These are phyloP conservation scores for Schlechtendalia chinensis DNA, from an alignment of 1,140 invertebrate species.

Conservation along the genomic window DNA sequence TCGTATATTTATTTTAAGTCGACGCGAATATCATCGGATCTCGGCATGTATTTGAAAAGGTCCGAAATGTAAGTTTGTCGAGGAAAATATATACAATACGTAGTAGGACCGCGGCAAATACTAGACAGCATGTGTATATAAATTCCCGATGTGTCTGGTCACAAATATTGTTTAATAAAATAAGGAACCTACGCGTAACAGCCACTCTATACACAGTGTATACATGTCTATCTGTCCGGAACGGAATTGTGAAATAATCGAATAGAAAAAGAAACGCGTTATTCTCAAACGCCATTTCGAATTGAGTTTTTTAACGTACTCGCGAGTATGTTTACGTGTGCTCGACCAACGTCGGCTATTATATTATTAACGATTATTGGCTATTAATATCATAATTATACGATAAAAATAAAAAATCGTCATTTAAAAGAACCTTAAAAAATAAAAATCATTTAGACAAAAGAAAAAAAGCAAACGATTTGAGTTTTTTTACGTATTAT, in stretches of 20 bases:
- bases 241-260: not conserved
- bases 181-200: not conserved
- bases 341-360: no score
- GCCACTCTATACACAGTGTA: not conserved
- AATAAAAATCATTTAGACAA: no score
- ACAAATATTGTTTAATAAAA: slow-evolving; percentile 30
- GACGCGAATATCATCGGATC: not conserved
- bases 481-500: no score
- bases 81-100: not conserved
- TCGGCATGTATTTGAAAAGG: slow-evolving; percentile 13
- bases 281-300: not conserved
- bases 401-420: no score
- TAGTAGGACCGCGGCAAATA: not conserved
- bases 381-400: not conserved
- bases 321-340: no score
- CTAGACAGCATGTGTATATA: not conserved
- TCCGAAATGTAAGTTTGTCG: slow-evolving; percentile 9
- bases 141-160: not conserved
- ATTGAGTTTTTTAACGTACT: not conserved
- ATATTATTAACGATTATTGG: not conserved
- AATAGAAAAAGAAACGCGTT: not conserved
- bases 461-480: no score
- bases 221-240: not conserved
- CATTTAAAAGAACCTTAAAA: no score
- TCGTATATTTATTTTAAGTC: slow-evolving; percentile 29